Evolutionary conservation across 1,140 invertebrate species (phyloP), one percentile per base, ranked within the genome.

Genomic region (Odontomachus brunneus): DNA sequence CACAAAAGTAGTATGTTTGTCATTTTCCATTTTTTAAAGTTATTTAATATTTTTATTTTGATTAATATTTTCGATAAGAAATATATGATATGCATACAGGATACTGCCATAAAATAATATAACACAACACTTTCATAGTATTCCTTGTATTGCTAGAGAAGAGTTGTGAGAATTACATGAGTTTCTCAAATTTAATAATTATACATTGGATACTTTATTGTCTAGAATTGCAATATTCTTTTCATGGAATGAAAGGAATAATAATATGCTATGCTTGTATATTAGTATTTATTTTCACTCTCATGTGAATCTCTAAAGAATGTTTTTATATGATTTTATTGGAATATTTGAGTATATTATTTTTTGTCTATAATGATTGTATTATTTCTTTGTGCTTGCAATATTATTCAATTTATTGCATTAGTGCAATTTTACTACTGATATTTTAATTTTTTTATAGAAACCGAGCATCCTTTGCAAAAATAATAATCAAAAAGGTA

Each of bases 401-500:
- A 66, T 83, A 71, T 85, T 51, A 7, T 78, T 74, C 67, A 63
- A 78, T 67, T 85, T 88, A 57, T 83, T 85, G 55, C 62, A 83
- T 57, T 67, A 59, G 24, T 82, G 33, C 86, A 76, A 73, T 85
- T 66, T 75, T 59, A 67, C 17, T 22, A 44, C 63, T 57, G 48
- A 74, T 38, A 76, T 71, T 65, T 85, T 14, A n/a, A 80, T 88
- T 81, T 69, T 87, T 86, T 81, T 38, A 76, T 73, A 59, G 65
- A 63, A 80, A 73, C n/a, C 71, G n/a, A 55, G 73, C 69, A 22
- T 72, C 22, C 33, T 71, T 78, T 80, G 71, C 24, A 80, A 83
- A 85, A 85, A n/a, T 55, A 82, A 85, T 81, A 88, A 88, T 88
- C 87, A 88, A 88, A 88, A 88, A 69, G 71, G 69, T 85, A 19